Evolutionary conservation across 2,888 invertebrate genomes (phyloP), one percentile per base, ranked within the genome.

Genomic region (Chrysina gloriosa): DNA sequence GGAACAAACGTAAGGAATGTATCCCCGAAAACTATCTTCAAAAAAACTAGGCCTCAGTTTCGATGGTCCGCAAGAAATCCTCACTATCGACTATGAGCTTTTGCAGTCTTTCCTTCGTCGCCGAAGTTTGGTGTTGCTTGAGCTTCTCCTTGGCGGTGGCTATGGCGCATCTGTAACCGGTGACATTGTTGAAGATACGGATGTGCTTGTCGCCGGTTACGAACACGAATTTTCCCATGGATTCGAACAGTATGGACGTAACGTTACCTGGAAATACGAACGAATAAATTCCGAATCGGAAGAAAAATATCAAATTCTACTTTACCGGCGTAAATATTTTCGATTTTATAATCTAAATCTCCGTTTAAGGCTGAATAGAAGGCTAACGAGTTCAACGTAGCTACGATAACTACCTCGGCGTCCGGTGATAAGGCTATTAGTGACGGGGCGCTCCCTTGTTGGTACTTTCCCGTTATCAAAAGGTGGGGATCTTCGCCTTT

Each of bases 401-500:
- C 89, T 7, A 95, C 88, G 0, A 89, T 93, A 7, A 94, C 83
- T 14, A 93, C 91, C 77, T 93, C 89, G 0, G 91, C 92, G 81
- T 93, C 90, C 16, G 94, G 93, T 9, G 95, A 92, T 45, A 96
- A 83, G 0, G 92, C 91, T 65, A 94, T 87, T 71, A 84, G 84
- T 5, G 90, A 86, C 7, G 86, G 81, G 4, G 74, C 69, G 0
- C 84, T 85, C 0, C 86, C 84, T 80, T 87, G 87, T 19, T 87
- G 86, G 76, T 89, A 89, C 23, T 82, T 83, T 7, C 91, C 92
- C 0, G 89, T 89, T 73, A 86, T 85, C 42, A 93, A 82, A 67
- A 92, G 84, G 78, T 89, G 90, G 0, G 94, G 92, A 66, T 91
- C 91, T 82, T 95, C 93, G 2, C 93, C 93, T 80, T 89, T 89